Percentiles rank a stretch among this genome's conserved stretches.
phyloP scores from a whole-genome alignment of 2,888 invertebrate species.

The Lucinisca nassula region DNA sequence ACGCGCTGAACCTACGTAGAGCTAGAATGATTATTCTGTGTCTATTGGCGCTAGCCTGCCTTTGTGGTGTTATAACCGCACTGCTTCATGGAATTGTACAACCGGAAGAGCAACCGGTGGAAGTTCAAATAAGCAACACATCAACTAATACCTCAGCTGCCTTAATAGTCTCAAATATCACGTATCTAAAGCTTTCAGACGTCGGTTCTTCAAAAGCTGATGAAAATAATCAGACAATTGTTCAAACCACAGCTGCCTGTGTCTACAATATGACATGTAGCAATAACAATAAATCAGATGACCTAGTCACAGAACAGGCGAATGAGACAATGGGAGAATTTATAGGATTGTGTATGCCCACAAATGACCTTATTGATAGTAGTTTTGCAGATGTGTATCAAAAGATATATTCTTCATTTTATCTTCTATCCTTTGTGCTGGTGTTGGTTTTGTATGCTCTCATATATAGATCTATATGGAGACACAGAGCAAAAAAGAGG shows the following conservation, averaged over 20 bases:
- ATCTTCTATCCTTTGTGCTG: conserved; percentile 83
- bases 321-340: conserved; percentile 24
- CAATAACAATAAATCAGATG: neutral
- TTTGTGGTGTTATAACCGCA: conserved; percentile 77
- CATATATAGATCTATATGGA: conserved; percentile 82
- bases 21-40: conserved; percentile 73
- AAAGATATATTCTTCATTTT: conserved; percentile 84
- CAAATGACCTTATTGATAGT: conserved; percentile 74
- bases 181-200: neutral
- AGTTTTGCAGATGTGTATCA: conserved; percentile 80
- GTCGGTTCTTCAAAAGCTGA: neutral
- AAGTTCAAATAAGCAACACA: neutral
- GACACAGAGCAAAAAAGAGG: conserved; percentile 75
- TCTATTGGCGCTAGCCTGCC: conserved; percentile 69
- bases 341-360: conserved; percentile 79
- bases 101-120: neutral
- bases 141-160: neutral
- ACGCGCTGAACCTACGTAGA: conserved; percentile 76
- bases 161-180: neutral
- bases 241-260: neutral
- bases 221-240: neutral
- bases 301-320: neutral
- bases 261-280: neutral
- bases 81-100: conserved; percentile 75
- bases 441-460: conserved; percentile 85